Percentiles rank a stretch among this genome's conserved stretches.
phyloP scores from a whole-genome alignment of 2,113 vertebrate species.

The Silurus asotus region DNA sequence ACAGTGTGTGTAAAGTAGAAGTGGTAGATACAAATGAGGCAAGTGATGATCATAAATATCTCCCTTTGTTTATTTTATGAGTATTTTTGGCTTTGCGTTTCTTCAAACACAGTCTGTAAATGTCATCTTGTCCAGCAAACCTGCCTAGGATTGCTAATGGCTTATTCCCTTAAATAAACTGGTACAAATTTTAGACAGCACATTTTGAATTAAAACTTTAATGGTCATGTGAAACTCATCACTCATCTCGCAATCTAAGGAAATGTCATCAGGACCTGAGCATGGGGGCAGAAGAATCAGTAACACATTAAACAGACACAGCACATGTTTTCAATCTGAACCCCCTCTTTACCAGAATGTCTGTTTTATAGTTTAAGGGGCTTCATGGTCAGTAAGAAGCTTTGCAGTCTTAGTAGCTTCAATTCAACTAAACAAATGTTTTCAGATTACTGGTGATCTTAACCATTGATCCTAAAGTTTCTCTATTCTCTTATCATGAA shows the following conservation, averaged over 20 bases:
- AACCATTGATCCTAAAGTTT: background rate
- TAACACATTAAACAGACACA: constrained; percentile 24
- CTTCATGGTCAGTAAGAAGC: no score
- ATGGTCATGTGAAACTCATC: constrained; percentile 24
- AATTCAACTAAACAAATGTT: background rate
- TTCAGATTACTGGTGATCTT: background rate
- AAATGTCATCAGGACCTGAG: constrained; percentile 29
- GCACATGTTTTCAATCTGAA: constrained; percentile 12
- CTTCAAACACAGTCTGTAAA: constrained; percentile 12
- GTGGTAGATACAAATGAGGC: constrained; percentile 1
- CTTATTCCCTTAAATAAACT: constrained; percentile 23
- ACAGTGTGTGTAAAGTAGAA: background rate
- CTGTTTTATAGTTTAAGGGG: constrained; percentile 22
- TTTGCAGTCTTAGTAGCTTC: no score
- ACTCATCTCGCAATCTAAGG: constrained; percentile 5
- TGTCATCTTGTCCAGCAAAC: constrained; percentile 27
- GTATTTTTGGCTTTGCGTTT: constrained; percentile 8
- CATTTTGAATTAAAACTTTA: constrained; percentile 8
- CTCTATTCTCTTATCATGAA: background rate
- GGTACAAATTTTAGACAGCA: background rate
- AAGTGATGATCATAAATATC: constrained; percentile 9
- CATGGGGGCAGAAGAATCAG: constrained; percentile 15
- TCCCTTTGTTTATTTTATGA: constrained; percentile 39
- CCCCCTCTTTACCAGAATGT: background rate
- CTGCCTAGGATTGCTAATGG: constrained; percentile 13